Percentiles rank a stretch among this genome's conserved stretches.
Conservation (phyloP, 2,888 invertebrate species). For the Aphidoletes aphidimyza region DNA sequence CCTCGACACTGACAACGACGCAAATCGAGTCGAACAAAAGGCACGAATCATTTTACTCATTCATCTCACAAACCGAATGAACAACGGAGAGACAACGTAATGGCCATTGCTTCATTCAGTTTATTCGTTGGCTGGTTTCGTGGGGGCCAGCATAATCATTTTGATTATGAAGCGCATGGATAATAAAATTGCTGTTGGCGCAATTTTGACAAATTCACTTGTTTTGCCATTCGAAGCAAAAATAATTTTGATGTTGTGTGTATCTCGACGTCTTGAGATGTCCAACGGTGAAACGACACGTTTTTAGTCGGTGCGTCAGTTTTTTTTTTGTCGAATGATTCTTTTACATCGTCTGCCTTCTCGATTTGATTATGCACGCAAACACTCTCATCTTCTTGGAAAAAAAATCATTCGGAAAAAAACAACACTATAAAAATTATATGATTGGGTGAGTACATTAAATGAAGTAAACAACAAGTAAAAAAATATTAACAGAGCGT, state of each 20-base stretch:
- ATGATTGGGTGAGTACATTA: slow-evolving; percentile 47
- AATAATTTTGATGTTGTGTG: neutral
- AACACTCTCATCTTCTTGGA: neutral
- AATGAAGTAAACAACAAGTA: slow-evolving; percentile 8
- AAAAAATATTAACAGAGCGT: slow-evolving; percentile 25
- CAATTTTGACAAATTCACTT: slow-evolving; percentile 53
- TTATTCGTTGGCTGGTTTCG: neutral
- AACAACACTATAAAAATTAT: slow-evolving; percentile 20
- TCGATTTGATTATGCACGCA: slow-evolving; percentile 26
- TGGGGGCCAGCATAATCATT: neutral
- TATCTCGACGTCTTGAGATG: neutral
- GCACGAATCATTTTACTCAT: slow-evolving; percentile 7
- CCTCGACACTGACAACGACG: neutral
- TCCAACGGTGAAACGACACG: neutral
- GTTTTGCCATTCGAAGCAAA: slow-evolving; percentile 9
- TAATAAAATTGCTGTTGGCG: slow-evolving; percentile 54
- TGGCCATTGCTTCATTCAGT: neutral
- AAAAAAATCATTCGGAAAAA: slow-evolving; percentile 3
- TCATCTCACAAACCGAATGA: neutral
- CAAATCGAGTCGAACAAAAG: slow-evolving; percentile 41
- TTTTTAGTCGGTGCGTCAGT: neutral
- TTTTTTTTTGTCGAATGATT: neutral
- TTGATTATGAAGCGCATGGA: slow-evolving; percentile 47
- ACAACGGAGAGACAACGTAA: neutral
- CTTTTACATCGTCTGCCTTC: neutral